A percentile compares a stretch with the other conserved stretches of the same genome.
phyloP scores from a whole-genome alignment of 2,113 vertebrate genomes.

The Ariopsis seemanni region DNA sequence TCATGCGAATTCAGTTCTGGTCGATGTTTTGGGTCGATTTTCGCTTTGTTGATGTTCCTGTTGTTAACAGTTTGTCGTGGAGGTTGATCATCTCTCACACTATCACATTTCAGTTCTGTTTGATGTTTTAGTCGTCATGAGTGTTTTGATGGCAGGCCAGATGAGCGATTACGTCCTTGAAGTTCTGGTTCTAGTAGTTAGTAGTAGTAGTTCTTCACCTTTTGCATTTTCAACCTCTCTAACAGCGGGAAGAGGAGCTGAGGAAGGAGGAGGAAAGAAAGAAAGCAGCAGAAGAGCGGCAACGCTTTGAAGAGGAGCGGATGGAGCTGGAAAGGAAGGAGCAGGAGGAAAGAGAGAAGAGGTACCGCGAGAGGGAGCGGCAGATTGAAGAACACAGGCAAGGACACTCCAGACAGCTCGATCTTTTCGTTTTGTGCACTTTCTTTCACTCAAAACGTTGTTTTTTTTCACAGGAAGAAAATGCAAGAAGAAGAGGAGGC shows the following conservation, averaged over 20 bases:
- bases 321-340: conserved; percentile 94
- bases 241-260: conserved; percentile 90
- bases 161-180: too few species aligned
- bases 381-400: conserved; percentile 97
- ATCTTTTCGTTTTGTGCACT: not conserved
- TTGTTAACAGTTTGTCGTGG: too few species aligned
- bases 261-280: conserved; percentile 91
- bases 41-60: too few species aligned
- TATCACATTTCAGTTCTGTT: too few species aligned
- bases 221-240: not conserved
- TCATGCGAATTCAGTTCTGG: too few species aligned
- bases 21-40: too few species aligned
- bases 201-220: not conserved
- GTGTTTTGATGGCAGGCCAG: too few species aligned
- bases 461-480: conserved; percentile 79
- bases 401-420: not conserved
- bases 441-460: not conserved
- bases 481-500: conserved; percentile 91
- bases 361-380: conserved; percentile 86
- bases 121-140: too few species aligned
- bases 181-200: not conserved
- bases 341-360: conserved; percentile 90
- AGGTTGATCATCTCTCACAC: too few species aligned
- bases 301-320: conserved; percentile 90
- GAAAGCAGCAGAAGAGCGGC: conserved; percentile 87